A percentile compares a stretch with the other conserved stretches of the same genome.
Evolutionary conservation across 2,888 invertebrate genomes (phyloP).

Genomic region (Microplitis manilae): DNA sequence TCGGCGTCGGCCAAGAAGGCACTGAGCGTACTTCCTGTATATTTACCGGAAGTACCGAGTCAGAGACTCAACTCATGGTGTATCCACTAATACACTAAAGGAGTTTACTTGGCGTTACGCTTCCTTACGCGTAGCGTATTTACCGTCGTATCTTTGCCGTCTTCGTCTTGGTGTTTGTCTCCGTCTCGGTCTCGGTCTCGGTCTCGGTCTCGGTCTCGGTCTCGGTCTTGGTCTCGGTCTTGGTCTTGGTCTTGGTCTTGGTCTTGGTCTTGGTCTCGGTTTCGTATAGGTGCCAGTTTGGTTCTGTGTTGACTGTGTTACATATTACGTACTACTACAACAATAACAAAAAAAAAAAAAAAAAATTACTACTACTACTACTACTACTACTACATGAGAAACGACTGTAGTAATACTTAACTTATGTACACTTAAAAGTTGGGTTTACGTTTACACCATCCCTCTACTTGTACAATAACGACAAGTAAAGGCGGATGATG

Average conservation of each 20-base stretch:
- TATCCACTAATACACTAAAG: not conserved
- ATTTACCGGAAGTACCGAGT: slow-evolving; percentile 71
- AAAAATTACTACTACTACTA: too few species aligned
- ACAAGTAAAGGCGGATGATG: not conserved
- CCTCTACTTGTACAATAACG: not conserved
- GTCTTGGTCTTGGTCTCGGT: too few species aligned
- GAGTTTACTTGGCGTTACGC: slow-evolving; percentile 70
- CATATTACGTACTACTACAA: too few species aligned
- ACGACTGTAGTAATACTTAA: not conserved
- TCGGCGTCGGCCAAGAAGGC: slow-evolving; percentile 61
- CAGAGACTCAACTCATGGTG: slow-evolving; percentile 61
- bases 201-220: too few species aligned
- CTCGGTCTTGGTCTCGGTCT: slow-evolving; percentile 46
- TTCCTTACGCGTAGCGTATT: slow-evolving; percentile 61
- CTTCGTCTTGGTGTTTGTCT: not conserved
- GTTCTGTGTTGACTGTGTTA: not conserved
- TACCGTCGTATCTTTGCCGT: slow-evolving; percentile 49
- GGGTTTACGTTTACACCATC: not conserved
- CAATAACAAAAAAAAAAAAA: too few species aligned
- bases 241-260: slow-evolving; percentile 49
- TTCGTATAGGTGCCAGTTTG: not conserved
- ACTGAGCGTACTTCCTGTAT: slow-evolving; percentile 71
- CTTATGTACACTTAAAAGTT: not conserved
- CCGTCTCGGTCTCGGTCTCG: slow-evolving; percentile 55
- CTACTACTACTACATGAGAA: not conserved